Percentiles rank a stretch among this genome's conserved stretches.
phyloP scores from a whole-genome alignment of 2,888 invertebrate species.

The Hyles lineata region DNA sequence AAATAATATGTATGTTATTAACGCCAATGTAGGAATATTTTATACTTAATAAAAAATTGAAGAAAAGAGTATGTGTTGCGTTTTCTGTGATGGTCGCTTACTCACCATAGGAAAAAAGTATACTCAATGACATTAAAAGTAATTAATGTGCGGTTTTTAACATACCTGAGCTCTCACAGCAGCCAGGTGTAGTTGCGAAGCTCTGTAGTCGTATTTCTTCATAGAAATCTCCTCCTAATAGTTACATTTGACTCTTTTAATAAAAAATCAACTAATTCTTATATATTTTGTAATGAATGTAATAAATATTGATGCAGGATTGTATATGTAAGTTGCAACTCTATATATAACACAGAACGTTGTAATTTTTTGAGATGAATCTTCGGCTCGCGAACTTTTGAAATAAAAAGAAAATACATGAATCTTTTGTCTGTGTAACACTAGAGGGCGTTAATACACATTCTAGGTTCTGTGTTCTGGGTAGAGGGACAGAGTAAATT shows the following conservation, averaged over 20 bases:
- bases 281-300: no score
- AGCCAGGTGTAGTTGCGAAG: constrained; percentile 95
- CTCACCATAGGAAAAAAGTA: neutral
- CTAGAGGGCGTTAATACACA: constrained; percentile 40
- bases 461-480: neutral
- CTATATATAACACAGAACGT: neutral
- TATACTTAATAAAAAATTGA: no score
- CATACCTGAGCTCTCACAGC: constrained; percentile 95
- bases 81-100: no score
- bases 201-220: constrained; percentile 96
- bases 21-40: no score
- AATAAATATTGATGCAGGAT: no score
- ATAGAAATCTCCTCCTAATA: constrained; percentile 96
- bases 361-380: neutral
- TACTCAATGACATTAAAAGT: neutral
- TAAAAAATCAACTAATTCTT: neutral
- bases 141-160: no score
- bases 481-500: neutral
- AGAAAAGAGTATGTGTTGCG: no score
- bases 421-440: neutral
- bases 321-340: no score
- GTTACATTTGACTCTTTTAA: constrained; percentile 35
- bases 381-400: neutral
- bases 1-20: no score
- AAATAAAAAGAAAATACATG: neutral